Evolutionary conservation across 2,888 invertebrate species (phyloP).

Genomic region (Strigamia crassipes): DNA sequence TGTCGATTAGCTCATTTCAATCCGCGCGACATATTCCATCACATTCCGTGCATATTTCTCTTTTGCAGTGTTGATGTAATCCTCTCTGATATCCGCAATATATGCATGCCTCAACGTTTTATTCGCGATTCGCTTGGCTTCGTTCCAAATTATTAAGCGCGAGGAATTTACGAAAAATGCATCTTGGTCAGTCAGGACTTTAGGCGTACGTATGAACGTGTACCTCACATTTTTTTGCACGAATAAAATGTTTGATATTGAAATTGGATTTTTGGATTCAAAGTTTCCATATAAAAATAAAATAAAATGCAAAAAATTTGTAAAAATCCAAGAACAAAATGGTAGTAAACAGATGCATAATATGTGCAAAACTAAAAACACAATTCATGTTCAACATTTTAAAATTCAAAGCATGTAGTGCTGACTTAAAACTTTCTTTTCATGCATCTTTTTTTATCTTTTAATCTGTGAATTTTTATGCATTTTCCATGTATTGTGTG

Average conservation of each 20-base stretch:
- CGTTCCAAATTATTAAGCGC: not conserved
- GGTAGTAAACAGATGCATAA: too few relatives aligned
- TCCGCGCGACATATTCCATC: conserved; percentile 13
- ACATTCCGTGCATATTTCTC: conserved; percentile 1
- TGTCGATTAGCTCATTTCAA: conserved; percentile 14
- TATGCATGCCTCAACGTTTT: conserved; percentile 14
- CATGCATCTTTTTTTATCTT: too few relatives aligned
- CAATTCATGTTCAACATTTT: too few relatives aligned
- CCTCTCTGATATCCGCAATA: not conserved
- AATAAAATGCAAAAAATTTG: too few relatives aligned
- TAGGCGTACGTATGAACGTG: not conserved
- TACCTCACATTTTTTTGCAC: not conserved
- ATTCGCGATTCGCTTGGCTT: conserved; percentile 4
- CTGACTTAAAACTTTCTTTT: too few relatives aligned
- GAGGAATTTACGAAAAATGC: not conserved
- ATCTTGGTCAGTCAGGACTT: conserved; percentile 13
- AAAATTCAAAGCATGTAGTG: too few relatives aligned
- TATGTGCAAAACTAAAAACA: too few relatives aligned
- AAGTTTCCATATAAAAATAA: too few relatives aligned
- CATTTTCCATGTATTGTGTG: too few relatives aligned
- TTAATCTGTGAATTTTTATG: too few relatives aligned
- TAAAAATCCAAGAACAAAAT: too few relatives aligned
- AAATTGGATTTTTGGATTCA: too few relatives aligned
- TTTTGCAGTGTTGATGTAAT: conserved; percentile 5
- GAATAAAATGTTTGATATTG: not conserved